Evolutionary conservation across 2,113 vertebrate genomes (phyloP), one percentile per base, ranked within the genome.

Genomic region (Heteronetta atricapilla): DNA sequence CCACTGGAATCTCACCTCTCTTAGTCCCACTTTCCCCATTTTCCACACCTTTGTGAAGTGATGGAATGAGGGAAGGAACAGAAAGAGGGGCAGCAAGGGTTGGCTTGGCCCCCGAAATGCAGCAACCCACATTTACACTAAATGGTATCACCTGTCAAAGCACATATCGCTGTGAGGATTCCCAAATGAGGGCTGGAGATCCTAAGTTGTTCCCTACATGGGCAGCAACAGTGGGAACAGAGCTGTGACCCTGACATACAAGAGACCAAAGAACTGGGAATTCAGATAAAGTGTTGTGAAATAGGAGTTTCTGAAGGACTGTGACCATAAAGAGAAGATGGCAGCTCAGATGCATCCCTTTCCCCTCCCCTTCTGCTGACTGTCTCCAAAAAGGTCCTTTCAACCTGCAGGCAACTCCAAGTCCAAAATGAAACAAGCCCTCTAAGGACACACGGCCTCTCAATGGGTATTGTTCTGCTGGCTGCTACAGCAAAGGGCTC

Each of bases 1-100:
- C 22, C 36, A 59, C 16, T 78, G 55, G 55, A 48, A 40, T 63
- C 0, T 0, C 48, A 17, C 0, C 5, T 7, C 19, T 34, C 13
- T 36, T 20, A 8, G 1, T 60, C 55, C 13, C 66, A 59, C 0
- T 59, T 85, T 63, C 44, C 55, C 14, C 8, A 20, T 28, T 86
- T 84, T 64, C 53, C 36, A 15, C 21, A 38, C 22, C 19, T 69
- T 53, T 74, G 8, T 53, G 26, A 19, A 48, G 16, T 52, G 20
- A 22, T 14, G 26, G n/a, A 53, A 72, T 53, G 34, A 72, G 26
- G 48, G 26, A 53, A 52, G 34, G 48, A 38, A 36, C 26, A 28
- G 68, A 36, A 50, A 53, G 26, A 52, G 9, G 20, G 48, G 50
- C 34, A 53, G 46, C 34, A n/a, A 38, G 20, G 9, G 10, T 6